Percentiles rank a stretch among this genome's conserved stretches.
Conservation (phyloP, 1,140 invertebrate genomes). For the Sipha flava region DNA sequence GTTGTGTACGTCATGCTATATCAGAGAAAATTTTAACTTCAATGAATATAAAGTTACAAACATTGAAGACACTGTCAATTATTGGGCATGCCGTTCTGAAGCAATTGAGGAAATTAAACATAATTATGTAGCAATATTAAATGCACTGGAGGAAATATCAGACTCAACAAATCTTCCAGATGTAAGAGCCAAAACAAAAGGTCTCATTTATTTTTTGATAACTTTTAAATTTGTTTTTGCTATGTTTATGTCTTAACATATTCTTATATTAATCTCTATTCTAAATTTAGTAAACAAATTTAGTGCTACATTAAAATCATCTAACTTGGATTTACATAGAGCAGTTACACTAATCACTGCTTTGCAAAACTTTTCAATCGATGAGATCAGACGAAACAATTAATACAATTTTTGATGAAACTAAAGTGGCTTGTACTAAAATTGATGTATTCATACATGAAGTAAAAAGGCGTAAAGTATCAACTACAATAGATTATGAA, state of each 20-base stretch:
- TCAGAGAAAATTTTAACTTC: conserved; percentile 33
- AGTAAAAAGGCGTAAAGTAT: background rate
- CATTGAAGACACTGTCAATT: conserved; percentile 31
- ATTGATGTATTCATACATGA: background rate
- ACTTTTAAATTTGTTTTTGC: conserved; percentile 33
- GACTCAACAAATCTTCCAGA: conserved; percentile 11
- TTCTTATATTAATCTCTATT: conserved; percentile 29
- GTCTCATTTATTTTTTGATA: conserved; percentile 26
- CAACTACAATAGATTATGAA: background rate
- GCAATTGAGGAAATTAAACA: conserved; percentile 25
- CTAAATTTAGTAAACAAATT: conserved; percentile 33
- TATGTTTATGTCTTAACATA: too few species aligned
- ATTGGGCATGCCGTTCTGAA: conserved; percentile 35
- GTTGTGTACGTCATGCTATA: conserved; percentile 32
- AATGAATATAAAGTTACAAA: conserved; percentile 31
- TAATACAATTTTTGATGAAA: background rate
- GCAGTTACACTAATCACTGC: background rate
- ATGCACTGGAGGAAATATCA: background rate
- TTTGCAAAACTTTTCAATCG: background rate
- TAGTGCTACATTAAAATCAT: conserved; percentile 23
- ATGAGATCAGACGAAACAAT: background rate
- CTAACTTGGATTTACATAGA: conserved; percentile 29
- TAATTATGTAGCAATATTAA: conserved; percentile 15
- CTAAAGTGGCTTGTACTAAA: background rate
- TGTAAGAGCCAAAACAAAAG: conserved; percentile 15